phyloP scores from a whole-genome alignment of 2,888 invertebrate genomes.

The Drosophila vallismaia region DNA sequence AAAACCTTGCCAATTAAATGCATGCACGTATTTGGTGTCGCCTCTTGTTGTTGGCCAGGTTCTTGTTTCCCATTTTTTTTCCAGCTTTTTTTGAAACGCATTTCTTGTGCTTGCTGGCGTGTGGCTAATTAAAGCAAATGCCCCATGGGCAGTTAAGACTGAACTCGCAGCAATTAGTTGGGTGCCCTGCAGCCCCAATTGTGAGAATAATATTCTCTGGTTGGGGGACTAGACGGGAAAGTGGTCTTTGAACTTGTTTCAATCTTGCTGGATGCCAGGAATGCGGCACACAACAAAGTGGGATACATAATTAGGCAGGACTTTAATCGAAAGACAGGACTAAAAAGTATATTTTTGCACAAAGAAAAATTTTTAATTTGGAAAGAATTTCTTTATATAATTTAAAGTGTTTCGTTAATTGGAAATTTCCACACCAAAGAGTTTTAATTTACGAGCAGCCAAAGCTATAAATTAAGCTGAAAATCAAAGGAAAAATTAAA shows the following conservation, averaged over 20 bases:
- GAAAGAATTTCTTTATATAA: neutral
- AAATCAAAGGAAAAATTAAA: conserved; percentile 42
- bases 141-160: conserved; percentile 41
- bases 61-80: conserved; percentile 4
- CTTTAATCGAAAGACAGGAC: conserved; percentile 16
- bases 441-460: conserved; percentile 11
- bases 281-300: conserved; percentile 36
- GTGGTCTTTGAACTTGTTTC: conserved; percentile 62
- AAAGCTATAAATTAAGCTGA: neutral
- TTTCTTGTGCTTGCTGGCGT: conserved; percentile 56
- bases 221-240: conserved; percentile 24
- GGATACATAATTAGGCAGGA: conserved; percentile 34
- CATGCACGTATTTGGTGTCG: conserved; percentile 53
- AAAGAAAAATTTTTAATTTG: neutral
- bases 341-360: neutral
- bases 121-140: conserved; percentile 63
- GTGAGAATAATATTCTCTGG: conserved; percentile 35
- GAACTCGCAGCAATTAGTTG: conserved; percentile 54
- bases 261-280: conserved; percentile 39
- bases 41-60: conserved; percentile 12
- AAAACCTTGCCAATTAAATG: conserved; percentile 67
- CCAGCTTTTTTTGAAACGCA: conserved; percentile 26
- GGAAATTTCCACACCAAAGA: conserved; percentile 3
- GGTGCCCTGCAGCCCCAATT: conserved; percentile 15
- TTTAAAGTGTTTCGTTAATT: conserved; percentile 9